Base-by-base conservation (phyloP, 2,113 vertebrate species). In the Nerophis lumbriciformis region DNA sequence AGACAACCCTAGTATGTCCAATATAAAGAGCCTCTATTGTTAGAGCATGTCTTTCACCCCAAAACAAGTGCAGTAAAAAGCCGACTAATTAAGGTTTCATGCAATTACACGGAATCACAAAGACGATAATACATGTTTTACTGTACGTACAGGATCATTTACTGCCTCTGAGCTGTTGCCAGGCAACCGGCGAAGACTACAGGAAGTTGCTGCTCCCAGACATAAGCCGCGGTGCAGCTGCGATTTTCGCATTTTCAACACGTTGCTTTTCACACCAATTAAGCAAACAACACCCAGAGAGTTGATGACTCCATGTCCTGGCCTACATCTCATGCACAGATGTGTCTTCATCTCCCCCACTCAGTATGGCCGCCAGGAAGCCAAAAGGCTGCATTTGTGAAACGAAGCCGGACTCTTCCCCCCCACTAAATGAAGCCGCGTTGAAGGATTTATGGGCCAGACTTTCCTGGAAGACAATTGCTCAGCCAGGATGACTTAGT, bases 401-500 rank as follows among this genome's bases (percentile, higher is more conserved):
- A 28, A 28, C 11, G 19, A 19, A 19, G 19, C 19, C 19, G 19
- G 19, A 19, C 19, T 19, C 19, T 19, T 19, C 19, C 7, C 13
- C 19, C 51, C 35, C 15, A n/a, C 53, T 39, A 28, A 52, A 51
- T 49, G 53, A 60, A 13, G 19, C 50, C 0, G 1, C 19, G 38
- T 69, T 63, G 44, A 63, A 28, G 53, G 48, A 72, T 69, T 66
- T 13, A 57, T 48, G 15, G 58, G 21, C 48, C 69, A 39, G 37
- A 35, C 45, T 72, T 73, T 66, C 50, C 15, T 12, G 11, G 63
- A 76, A 65, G 58, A 68, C 52, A 63, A 65, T 66, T 69, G 61
- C 60, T 71, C 58, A 70, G 15, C 35, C 13, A 15, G 28, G 28
- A 28, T 55, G 35, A 36, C 53, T 55, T 38, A 4, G 35, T 21